Evolutionary conservation across 2,113 vertebrate genomes (phyloP).

Genomic region (Muscicapa adusta): DNA sequence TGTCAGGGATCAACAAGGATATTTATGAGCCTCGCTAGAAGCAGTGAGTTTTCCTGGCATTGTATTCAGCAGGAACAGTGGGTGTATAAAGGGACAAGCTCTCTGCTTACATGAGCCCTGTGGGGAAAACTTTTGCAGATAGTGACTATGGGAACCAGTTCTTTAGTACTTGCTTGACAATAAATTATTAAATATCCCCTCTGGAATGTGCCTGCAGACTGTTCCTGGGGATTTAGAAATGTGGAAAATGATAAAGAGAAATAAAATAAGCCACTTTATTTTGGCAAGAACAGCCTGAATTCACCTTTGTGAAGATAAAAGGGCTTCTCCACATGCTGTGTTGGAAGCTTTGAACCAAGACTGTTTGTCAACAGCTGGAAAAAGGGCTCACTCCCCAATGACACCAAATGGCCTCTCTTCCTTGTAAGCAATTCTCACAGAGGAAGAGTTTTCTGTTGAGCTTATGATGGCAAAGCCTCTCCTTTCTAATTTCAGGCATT

Average conservation of each 20-base stretch:
- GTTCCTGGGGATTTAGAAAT: not conserved
- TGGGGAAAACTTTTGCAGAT: slow-evolving; percentile 16
- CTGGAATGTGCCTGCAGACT: slow-evolving; percentile 24
- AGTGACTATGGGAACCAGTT: slow-evolving; percentile 25
- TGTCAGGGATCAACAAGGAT: slow-evolving; percentile 1
- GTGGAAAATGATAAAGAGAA: not conserved
- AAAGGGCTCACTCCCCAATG: not conserved
- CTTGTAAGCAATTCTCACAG: not conserved
- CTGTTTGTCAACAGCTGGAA: not conserved
- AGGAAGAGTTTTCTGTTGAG: not conserved
- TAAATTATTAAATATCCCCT: slow-evolving; percentile 49
- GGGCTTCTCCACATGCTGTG: not conserved
- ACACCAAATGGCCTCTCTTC: not conserved
- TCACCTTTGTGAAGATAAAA: not conserved
- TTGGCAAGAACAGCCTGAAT: not conserved
- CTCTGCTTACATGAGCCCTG: not conserved
- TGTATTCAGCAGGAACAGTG: not conserved
- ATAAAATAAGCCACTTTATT: not conserved
- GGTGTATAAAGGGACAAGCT: not conserved
- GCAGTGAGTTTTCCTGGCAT: not conserved
- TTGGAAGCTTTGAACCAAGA: not conserved
- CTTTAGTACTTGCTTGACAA: slow-evolving; percentile 40
- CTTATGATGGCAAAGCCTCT: not conserved
- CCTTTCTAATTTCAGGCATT: not conserved
- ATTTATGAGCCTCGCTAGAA: slow-evolving; percentile 12